Base-by-base conservation (phyloP, 2,888 invertebrate genomes). In the Drosophila pseudotalamancana region DNA sequence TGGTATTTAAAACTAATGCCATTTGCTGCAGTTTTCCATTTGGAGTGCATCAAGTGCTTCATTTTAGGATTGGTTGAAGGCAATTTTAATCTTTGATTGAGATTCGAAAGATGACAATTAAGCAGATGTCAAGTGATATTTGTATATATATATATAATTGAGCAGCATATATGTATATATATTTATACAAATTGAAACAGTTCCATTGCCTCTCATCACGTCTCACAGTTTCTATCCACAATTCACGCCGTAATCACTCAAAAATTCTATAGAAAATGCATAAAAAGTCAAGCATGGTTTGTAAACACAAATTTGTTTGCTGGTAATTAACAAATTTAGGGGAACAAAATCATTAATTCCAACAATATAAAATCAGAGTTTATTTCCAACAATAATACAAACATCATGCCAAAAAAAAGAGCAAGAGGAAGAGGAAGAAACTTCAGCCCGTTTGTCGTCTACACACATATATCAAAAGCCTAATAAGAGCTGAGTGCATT, bases 261-360 rank as follows among this genome's bases (percentile, higher is more conserved):
- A 67, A 74, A 83, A 82, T 88, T 88, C 80, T 68, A 76, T 77
- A 80, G 88, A 88, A 87, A 81, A 85, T 72, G 72, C 88, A 87
- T 87, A 77, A 87, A 80, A 81, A 73, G 66, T 78, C 69, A 88
- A 79, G 76, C 77, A 77, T 77, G 83, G 80, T 77, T 87, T 89
- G 84, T 89, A 83, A 83, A 89, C 71, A 89, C 81, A 88, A 87
- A 84, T 84, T 84, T 81, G 82, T 87, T 78, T 83, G 79, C 77
- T 80, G 69, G 85, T 88, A 89, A 89, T 89, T 88, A 87, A 89
- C 78, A 84, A 88, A 88, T 84, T 89, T 89, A 80, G 76, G 72
- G 77, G 89, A 88, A 87, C 82, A 80, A 78, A 82, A 87, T 84
- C 79, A 80, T 85, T 85, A 83, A 83, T 82, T 78, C 75, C 72